These are phyloP conservation scores for Hyles vespertilio DNA, from an alignment of 1,140 invertebrate genomes.

Conservation along the genomic window DNA sequence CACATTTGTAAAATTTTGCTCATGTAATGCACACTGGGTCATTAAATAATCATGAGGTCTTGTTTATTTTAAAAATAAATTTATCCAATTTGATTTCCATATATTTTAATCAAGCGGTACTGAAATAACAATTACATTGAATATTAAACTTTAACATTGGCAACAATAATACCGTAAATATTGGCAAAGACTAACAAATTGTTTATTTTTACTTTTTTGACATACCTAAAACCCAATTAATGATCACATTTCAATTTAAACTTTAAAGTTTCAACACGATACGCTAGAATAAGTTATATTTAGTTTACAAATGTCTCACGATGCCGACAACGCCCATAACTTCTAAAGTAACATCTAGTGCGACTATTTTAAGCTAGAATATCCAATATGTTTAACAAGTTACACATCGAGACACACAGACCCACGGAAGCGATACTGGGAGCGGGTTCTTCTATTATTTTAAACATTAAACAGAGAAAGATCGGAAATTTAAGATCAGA, in stretches of 20 bases:
- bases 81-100: too few species aligned
- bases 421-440: slow-evolving; percentile 22
- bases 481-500: too few species aligned
- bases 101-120: not conserved
- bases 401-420: slow-evolving; percentile 24
- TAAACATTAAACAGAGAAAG: too few species aligned
- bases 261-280: too few species aligned
- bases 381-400: slow-evolving; percentile 45
- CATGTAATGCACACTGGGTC: too few species aligned
- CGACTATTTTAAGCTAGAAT: slow-evolving; percentile 49
- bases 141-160: not conserved
- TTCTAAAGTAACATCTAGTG: slow-evolving; percentile 32
- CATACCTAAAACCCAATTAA: too few species aligned
- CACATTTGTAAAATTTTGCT: slow-evolving; percentile 3
- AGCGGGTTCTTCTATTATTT: slow-evolving; percentile 5
- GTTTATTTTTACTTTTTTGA: too few species aligned
- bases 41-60: too few species aligned
- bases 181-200: too few species aligned
- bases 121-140: not conserved
- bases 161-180: not conserved
- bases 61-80: too few species aligned
- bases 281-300: not conserved
- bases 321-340: slow-evolving; percentile 9
- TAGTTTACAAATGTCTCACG: slow-evolving; percentile 20
- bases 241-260: too few species aligned